Conservation (phyloP, 2,888 invertebrate genomes). For the Entomobrya multifasciata region DNA sequence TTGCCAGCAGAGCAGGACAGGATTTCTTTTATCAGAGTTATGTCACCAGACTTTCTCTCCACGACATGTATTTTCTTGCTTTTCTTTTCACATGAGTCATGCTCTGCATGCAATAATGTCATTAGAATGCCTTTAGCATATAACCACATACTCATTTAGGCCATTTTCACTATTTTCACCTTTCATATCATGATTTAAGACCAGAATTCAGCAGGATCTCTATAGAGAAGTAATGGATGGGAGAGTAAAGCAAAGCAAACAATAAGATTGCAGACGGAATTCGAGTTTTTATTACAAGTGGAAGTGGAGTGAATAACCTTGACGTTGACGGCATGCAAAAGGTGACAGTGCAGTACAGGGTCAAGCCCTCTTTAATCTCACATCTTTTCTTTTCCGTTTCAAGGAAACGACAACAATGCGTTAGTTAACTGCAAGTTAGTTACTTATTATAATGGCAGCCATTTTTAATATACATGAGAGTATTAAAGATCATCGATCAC, state of each 20-base stretch:
- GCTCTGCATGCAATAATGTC: constrained; percentile 21
- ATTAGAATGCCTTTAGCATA: neutral
- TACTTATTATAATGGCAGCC: too few species aligned
- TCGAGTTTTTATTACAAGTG: too few species aligned
- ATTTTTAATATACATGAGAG: too few species aligned
- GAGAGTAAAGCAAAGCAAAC: neutral
- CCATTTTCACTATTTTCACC: neutral
- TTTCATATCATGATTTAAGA: neutral
- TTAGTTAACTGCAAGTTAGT: neutral
- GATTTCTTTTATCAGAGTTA: too few species aligned
- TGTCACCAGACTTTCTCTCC: too few species aligned
- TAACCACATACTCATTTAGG: neutral
- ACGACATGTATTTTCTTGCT: too few species aligned
- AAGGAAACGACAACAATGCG: neutral
- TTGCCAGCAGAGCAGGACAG: too few species aligned
- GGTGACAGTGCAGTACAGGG: constrained; percentile 23
- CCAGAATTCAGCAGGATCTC: neutral
- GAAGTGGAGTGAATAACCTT: constrained; percentile 40
- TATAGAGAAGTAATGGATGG: neutral
- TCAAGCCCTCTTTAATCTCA: neutral
- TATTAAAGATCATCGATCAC: too few species aligned
- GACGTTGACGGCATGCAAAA: constrained; percentile 34
- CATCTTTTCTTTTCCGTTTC: neutral
- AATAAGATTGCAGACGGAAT: too few species aligned
- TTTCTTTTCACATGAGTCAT: too few species aligned